Evolutionary conservation across 2,888 invertebrate genomes (phyloP), one percentile per base, ranked within the genome.

Genomic region (Drosophila quasianomalipes): DNA sequence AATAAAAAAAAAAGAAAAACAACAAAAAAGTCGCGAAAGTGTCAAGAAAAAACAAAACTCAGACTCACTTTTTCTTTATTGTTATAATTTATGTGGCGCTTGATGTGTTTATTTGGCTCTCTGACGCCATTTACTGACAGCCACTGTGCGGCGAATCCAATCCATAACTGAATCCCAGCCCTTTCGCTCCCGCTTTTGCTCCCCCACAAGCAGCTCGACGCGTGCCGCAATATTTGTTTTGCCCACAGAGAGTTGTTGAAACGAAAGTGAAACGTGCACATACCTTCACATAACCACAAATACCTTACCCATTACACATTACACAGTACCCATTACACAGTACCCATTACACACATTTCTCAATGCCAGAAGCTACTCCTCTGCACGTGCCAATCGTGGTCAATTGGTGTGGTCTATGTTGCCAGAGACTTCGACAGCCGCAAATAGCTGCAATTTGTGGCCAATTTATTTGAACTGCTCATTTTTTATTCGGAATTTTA

Each of bases 11-110:
- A 26, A 37, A 68, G 2, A 47, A 47, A 47, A 47, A 53, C 53
- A 63, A 65, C 63, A 64, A 82, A 55, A 68, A 80, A 66, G 44
- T 75, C 72, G 85, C 85, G 85, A 86, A 86, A 86, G 85, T 90
- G 85, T 90, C 83, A 90, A 86, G 85, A 85, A 85, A 85, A 81
- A 60, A 85, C 81, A 85, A 80, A 62, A 71, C 57, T 74, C 66
- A 76, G 77, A 85, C 67, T 85, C 74, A 85, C 85, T 90, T 86
- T 86, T 86, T 86, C 90, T 86, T 88, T 81, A 88, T 89, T 89
- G 85, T 87, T 72, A 73, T 82, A 76, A 83, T 80, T 59, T 67
- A 59, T 70, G 67, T 69, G 74, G 76, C 76, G 76, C 87, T 74
- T 77, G 71, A 70, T 79, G 75, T 73, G 75, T 82, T 85, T 82